Evolutionary conservation across 2,797 vertebrate genomes (phyloP), one percentile per base, ranked within the genome.

Genomic region (Ispidina lecontei): DNA sequence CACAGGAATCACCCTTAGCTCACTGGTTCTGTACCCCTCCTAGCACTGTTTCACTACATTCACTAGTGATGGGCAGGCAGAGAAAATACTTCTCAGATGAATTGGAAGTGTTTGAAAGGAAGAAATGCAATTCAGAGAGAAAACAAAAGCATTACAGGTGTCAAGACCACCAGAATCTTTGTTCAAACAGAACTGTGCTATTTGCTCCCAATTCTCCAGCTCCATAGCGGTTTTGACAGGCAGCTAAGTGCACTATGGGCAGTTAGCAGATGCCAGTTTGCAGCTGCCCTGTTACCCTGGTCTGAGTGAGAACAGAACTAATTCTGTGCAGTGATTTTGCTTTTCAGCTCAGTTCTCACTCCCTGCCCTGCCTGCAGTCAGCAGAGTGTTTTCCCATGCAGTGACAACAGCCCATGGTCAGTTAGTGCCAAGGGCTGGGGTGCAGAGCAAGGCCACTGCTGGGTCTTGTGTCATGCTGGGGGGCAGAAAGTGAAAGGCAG

Each of bases 181-280:
- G 11, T 44, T 77, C 28, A 67, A 52, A 78, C 4, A 4, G 26
- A 65, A 74, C 3, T 55, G 23, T 31, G 67, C 33, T 19, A 16
- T 65, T 72, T 73, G 7, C 9, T 77, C 31, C 12, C 19, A 70
- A 4, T 35, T 81, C 31, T 35, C 44, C 8, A 8, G 23, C 5
- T 43, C 44, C 26, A 56, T 3, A 67, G 31, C 71, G 14, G 7
- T 25, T 76, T 77, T 35, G 63, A 35, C 8, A 54, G 33, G 5
- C 1, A 1, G 33, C 1, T 1, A 82, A 75, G n/a, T 54, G 46
- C 5, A 8, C 2, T 13, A 54, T 17, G 6, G 7, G 41, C 62
- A 64, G 21, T 41, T 70, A 55, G 1, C 26, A 67, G 9, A n/a
- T 0, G 2, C 14, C 10, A 73, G 2, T 6, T 68, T 56, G 55